Base-by-base conservation (phyloP, 2,888 invertebrate species). In the Notodromas monacha region DNA sequence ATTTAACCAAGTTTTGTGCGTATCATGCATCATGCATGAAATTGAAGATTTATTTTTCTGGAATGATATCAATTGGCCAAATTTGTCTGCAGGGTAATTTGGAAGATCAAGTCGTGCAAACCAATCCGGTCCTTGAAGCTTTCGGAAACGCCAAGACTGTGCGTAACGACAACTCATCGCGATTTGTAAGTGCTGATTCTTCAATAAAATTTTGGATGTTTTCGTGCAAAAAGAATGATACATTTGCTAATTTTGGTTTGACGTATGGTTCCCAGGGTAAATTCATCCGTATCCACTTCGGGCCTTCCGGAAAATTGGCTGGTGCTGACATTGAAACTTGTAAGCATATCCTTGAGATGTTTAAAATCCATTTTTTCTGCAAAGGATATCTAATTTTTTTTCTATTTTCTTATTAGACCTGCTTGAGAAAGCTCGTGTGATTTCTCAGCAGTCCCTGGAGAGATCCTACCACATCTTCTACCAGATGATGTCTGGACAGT, bases 381-480 rank as follows among this genome's bases (percentile, higher is more conserved):
- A 27, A 6, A 31, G n/a, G 14, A 21, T 27, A n/a, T n/a, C n/a
- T n/a, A n/a, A n/a, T n/a, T n/a, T n/a, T n/a, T n/a, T n/a, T n/a
- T n/a, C n/a, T n/a, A n/a, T n/a, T n/a, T n/a, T n/a, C n/a, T n/a
- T 12, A 6, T 8, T 10, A 89, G 86, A 99, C 59, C 66, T 99
- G 58, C 65, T 96, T 51, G 96, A 96, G 61, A 96, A 96, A 60
- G 92, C 96, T 54, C 86, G 96, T 70, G 92, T 96, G 61, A 92
- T 92, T 60, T 89, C 86, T 49, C 96, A 96, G 57, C 89, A 89
- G 52, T 52, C n/a, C n/a, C n/a, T n/a, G n/a, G n/a, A n/a, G n/a
- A n/a, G n/a, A n/a, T n/a, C n/a, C n/a, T n/a, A n/a, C 67, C 96
- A 96, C 57, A 92, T 96, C 57, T 96, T 96, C 76, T 96, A 96